Percentiles rank a stretch among this genome's conserved stretches.
Conservation (phyloP, 2,888 invertebrate genomes). For the Anaspis maculata region DNA sequence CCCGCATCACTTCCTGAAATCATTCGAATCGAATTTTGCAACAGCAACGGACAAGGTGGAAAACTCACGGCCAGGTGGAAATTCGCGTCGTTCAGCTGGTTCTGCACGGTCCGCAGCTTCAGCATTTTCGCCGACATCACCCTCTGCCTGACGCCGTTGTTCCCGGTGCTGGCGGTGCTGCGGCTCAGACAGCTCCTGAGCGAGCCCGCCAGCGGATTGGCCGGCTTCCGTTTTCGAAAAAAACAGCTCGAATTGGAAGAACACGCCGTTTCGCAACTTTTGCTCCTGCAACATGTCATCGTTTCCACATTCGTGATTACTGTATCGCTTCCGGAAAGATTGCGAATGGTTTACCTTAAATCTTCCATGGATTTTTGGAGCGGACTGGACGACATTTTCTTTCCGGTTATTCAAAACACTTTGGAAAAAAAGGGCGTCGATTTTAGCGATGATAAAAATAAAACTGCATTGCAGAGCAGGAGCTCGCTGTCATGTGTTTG, state of each 20-base stretch:
- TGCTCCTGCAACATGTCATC: slow-evolving; percentile 24
- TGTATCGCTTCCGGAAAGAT: background rate
- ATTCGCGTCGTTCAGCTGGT: slow-evolving; percentile 71
- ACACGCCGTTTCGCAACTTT: slow-evolving; percentile 38
- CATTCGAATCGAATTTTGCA: slow-evolving; percentile 1
- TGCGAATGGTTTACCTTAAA: slow-evolving; percentile 17
- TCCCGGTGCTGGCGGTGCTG: slow-evolving; percentile 11
- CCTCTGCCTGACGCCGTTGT: slow-evolving; percentile 46
- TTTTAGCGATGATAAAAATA: slow-evolving; percentile 16
- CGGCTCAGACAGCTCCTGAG: slow-evolving; percentile 18
- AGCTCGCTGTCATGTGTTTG: slow-evolving; percentile 37
- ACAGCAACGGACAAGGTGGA: background rate
- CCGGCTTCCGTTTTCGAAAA: slow-evolving; percentile 36
- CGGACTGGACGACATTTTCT: slow-evolving; percentile 24
- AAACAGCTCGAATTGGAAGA: slow-evolving; percentile 40
- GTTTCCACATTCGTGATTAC: too few species aligned
- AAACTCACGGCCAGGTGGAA: slow-evolving; percentile 62
- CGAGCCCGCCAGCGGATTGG: slow-evolving; percentile 35
- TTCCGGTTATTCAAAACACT: slow-evolving; percentile 12
- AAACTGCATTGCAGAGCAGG: slow-evolving; percentile 36
- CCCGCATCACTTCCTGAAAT: slow-evolving; percentile 55
- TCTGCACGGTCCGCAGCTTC: slow-evolving; percentile 67
- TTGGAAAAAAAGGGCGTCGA: slow-evolving; percentile 13
- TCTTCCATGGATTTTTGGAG: slow-evolving; percentile 25
- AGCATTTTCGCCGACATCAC: slow-evolving; percentile 71